Evolutionary conservation across 2,888 invertebrate genomes (phyloP).

Genomic region (Philopedon plagiatum): DNA sequence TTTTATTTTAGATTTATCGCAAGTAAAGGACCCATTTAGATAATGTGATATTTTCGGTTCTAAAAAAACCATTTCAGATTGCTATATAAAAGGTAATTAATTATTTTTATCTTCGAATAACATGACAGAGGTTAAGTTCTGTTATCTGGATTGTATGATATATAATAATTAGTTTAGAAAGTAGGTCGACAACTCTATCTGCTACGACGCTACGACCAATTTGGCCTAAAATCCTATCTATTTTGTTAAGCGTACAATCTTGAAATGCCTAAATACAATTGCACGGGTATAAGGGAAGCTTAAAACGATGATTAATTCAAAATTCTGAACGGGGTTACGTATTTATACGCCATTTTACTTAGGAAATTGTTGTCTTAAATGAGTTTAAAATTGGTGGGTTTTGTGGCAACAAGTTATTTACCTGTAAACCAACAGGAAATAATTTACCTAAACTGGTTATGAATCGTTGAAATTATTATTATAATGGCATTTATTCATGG

Average conservation of each 20-base stretch:
- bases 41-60: neutral
- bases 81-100: neutral
- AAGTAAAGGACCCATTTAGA: neutral
- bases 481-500: no score
- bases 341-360: neutral
- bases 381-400: no score
- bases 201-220: neutral
- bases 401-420: neutral
- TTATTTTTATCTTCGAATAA: neutral
- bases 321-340: neutral
- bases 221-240: neutral
- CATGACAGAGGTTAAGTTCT: neutral
- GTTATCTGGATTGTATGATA: neutral
- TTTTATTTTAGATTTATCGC: neutral
- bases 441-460: no score
- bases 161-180: neutral
- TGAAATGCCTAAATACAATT: neutral
- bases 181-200: neutral
- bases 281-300: neutral
- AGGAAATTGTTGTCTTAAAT: neutral
- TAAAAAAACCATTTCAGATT: neutral
- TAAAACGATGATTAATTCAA: neutral
- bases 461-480: no score
- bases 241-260: neutral
- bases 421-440: no score